These are phyloP conservation scores for Brachymystax lenok DNA, from an alignment of 2,797 vertebrate genomes.

Conservation along the genomic window DNA sequence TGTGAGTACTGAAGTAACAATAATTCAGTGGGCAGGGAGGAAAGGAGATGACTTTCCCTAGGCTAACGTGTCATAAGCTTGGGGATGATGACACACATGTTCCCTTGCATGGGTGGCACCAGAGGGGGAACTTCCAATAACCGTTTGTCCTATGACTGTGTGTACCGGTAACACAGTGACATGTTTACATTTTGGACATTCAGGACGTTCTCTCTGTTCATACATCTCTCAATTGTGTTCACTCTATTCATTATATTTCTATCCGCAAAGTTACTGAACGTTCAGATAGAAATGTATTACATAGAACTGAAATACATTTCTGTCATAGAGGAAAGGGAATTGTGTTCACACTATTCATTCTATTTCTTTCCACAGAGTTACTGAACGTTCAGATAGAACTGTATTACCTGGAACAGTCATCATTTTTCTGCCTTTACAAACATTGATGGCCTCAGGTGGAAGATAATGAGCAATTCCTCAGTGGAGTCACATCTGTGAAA, in stretches of 20 bases:
- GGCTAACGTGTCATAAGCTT: conserved; percentile 12
- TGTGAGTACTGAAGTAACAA: neutral
- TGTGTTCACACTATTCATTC: neutral
- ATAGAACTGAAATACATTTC: neutral
- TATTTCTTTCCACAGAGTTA: neutral
- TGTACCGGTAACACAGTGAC: neutral
- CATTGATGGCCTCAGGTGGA: neutral
- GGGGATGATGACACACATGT: conserved; percentile 22
- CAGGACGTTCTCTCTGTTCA: neutral
- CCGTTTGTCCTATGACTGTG: conserved; percentile 12
- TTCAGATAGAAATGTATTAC: no score
- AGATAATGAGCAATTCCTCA: neutral
- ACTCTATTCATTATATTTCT: no score
- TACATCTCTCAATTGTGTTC: neutral
- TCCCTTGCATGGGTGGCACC: conserved; percentile 12
- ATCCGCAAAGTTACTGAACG: no score
- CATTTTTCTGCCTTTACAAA: neutral
- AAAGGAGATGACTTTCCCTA: neutral
- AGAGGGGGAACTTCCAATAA: conserved; percentile 26
- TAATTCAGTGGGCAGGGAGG: conserved; percentile 4
- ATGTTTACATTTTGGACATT: neutral
- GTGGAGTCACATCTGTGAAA: neutral
- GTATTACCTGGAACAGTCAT: neutral
- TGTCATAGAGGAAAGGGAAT: neutral
- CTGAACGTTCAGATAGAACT: neutral